Conservation (phyloP, 2,113 vertebrate species). For the Hemichromis elongatus region DNA sequence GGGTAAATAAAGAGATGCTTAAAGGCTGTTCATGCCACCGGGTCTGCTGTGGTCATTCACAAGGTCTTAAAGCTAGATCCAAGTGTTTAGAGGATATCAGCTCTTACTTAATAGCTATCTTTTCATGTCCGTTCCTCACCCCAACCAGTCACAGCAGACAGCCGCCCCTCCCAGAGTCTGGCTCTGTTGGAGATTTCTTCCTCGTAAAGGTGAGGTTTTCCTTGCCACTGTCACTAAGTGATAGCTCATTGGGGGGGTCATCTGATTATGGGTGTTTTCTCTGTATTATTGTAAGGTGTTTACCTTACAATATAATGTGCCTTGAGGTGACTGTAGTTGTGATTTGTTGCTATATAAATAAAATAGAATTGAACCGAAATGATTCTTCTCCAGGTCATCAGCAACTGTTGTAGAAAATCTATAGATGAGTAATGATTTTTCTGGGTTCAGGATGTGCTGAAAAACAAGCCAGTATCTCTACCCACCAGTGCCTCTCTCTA, state of each 20-base stretch:
- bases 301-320: not conserved
- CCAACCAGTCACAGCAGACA: rapidly evolving
- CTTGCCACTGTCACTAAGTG: not conserved
- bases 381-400: not conserved
- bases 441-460: not conserved
- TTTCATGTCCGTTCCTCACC: too few relatives aligned
- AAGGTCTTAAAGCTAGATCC: too few relatives aligned
- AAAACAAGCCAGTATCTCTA: not conserved
- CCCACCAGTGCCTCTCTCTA: not conserved
- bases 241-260: rapidly evolving
- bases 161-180: not conserved
- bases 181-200: not conserved
- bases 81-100: too few relatives aligned
- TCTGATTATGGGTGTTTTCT: not conserved
- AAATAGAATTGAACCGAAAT: not conserved
- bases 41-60: too few relatives aligned
- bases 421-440: too few relatives aligned
- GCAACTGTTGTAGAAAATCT: too few relatives aligned
- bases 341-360: not conserved
- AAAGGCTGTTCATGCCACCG: too few relatives aligned
- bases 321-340: rapidly evolving
- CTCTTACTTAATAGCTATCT: too few relatives aligned
- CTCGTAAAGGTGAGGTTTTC: not conserved
- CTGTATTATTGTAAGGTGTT: too few relatives aligned
- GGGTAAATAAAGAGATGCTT: too few relatives aligned